Base-by-base conservation (phyloP, 1,140 invertebrate genomes). In the Drosophila carrolli region DNA sequence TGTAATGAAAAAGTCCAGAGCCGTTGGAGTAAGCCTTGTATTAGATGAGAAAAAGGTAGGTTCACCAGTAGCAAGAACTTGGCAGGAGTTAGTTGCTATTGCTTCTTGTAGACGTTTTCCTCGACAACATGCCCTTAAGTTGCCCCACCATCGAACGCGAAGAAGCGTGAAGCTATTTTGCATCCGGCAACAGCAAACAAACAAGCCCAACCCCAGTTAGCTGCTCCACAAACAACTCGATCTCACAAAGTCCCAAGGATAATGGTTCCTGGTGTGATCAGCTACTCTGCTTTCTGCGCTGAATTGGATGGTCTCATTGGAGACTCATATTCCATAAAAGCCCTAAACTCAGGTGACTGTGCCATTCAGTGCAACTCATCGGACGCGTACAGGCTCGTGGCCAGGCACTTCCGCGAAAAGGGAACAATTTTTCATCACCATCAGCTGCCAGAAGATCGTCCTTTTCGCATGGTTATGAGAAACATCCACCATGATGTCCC, bases 221-320 rank as follows among this genome's bases (percentile, higher is more conserved):
- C 19, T 13, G 53, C 53, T 5, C 19, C 53, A 19, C 19, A 55
- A 41, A 13, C 53, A 4, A 11, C 53, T 27, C 53, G 53, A 55
- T 23, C 19, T n/a, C 53, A 37, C 53, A 54, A 40, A 16, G 35
- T 40, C 14, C 35, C 51, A 38, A 40, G 51, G 51, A 54, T 27
- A 9, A 55, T 55, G 53, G 37, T 55, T 55, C 13, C 53, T 19
- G 37, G 53, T 40, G 19, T 55, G 19, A 37, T 55, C 53, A 41
- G 13, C 54, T 56, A 2, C 38, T 43, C 54, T 29, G 54, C 38
- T 43, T 56, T 56, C 23, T 29, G 54, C 54, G 43, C n/a, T 7
- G 23, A 56, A 9, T 23, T 56, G n/a, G 37, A 40, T 27, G 53
- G 11, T 27, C 37, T 54, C 2, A 40, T n/a, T 8, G 11, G 53